phyloP scores from a whole-genome alignment of 2,113 vertebrate genomes.

The Corythaixoides concolor region DNA sequence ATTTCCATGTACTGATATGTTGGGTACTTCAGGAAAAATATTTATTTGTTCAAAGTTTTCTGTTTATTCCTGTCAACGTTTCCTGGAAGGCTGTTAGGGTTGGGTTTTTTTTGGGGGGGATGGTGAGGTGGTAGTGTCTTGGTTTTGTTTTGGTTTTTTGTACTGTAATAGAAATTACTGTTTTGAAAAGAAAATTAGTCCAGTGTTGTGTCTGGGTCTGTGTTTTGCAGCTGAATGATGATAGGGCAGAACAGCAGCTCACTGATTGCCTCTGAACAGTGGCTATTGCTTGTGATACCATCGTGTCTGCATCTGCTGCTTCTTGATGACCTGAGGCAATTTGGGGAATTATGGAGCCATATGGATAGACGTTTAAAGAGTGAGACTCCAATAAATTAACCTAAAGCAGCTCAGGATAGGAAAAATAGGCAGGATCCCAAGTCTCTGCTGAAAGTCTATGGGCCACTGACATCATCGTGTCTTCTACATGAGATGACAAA shows the following conservation, averaged over 20 bases:
- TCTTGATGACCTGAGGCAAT: background rate
- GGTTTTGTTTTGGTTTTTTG: background rate
- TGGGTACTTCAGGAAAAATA: background rate
- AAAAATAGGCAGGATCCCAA: conserved; percentile 1
- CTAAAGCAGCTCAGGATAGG: background rate
- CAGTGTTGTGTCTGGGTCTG: background rate
- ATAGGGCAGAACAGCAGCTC: background rate
- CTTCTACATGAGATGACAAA: background rate
- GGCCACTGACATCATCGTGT: background rate
- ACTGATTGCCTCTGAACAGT: background rate
- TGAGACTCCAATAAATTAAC: background rate
- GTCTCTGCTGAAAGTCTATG: background rate
- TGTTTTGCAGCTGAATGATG: background rate
- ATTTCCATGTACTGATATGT: background rate
- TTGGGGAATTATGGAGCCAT: background rate
- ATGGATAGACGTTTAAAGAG: background rate
- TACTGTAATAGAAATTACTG: background rate
- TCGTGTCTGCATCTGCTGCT: background rate
- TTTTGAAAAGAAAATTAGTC: background rate
- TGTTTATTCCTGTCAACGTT: background rate
- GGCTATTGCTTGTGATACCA: background rate
- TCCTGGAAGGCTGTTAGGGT: background rate
- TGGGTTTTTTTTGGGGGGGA: background rate
- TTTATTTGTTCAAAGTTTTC: background rate
- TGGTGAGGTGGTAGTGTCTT: too few species aligned